Evolutionary conservation across 2,797 vertebrate species (phyloP).

Genomic region (Anas acuta): DNA sequence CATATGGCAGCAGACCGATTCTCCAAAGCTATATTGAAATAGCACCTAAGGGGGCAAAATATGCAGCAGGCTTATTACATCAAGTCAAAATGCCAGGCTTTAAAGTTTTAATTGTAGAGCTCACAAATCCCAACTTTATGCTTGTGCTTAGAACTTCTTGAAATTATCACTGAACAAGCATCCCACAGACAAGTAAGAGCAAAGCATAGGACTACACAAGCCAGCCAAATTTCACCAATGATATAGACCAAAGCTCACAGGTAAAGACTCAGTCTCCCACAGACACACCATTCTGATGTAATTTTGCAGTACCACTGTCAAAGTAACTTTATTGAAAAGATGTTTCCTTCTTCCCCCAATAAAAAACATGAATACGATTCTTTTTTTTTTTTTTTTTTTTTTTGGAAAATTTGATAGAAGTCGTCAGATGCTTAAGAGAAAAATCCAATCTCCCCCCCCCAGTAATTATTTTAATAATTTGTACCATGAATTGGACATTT

Average conservation of each 20-base stretch:
- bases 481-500: neutral
- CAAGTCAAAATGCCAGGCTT: neutral
- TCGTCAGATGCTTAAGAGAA: neutral
- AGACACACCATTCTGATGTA: neutral
- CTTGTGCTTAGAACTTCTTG: neutral
- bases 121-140: neutral
- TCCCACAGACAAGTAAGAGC: neutral
- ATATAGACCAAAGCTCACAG: neutral
- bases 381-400: too few relatives aligned
- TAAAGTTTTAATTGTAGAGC: neutral
- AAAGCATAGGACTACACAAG: neutral
- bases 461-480: neutral
- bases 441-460: neutral
- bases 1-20: neutral
- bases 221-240: neutral
- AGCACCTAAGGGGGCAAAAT: neutral
- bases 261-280: neutral
- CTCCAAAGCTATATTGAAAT: neutral
- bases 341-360: neutral
- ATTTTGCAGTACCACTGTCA: neutral
- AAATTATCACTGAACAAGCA: neutral
- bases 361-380: neutral
- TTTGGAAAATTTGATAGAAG: neutral
- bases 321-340: neutral
- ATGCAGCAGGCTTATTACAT: neutral